Percentiles rank a stretch among this genome's conserved stretches.
Conservation (phyloP, 2,888 invertebrate species). For the Thecocarcelia acutangulata region DNA sequence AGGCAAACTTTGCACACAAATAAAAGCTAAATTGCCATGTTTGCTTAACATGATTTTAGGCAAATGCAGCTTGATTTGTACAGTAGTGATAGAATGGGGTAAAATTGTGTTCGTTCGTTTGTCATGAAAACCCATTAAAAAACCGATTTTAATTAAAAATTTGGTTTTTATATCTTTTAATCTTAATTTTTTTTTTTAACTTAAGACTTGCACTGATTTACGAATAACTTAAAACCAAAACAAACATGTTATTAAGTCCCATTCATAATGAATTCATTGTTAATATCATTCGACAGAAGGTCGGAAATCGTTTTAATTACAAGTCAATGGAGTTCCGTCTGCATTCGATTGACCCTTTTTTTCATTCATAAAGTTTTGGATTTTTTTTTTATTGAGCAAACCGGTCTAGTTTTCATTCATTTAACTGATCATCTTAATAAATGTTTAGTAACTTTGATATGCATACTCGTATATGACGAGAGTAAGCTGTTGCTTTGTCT, state of each 20-base stretch:
- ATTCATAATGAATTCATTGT: too few relatives aligned
- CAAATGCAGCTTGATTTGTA: background rate
- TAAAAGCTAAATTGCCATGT: constrained; percentile 5
- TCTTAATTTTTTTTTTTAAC: too few relatives aligned
- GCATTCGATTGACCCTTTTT: constrained; percentile 13
- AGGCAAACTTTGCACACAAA: background rate
- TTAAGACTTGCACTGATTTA: too few relatives aligned
- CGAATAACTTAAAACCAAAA: too few relatives aligned
- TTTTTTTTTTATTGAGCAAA: background rate
- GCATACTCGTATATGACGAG: too few relatives aligned
- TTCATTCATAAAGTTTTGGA: constrained; percentile 34
- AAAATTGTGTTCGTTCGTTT: background rate
- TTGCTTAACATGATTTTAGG: constrained; percentile 5
- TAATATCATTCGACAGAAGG: too few relatives aligned
- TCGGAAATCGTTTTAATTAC: background rate
- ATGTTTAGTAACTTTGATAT: background rate
- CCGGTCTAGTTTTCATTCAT: background rate
- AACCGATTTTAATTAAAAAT: too few relatives aligned
- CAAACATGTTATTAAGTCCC: too few relatives aligned
- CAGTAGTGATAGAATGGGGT: constrained; percentile 4
- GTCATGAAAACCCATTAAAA: too few relatives aligned
- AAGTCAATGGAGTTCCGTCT: background rate
- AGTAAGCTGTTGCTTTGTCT: background rate
- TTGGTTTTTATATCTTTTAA: too few relatives aligned
- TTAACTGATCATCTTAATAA: background rate